Evolutionary conservation across 2,797 vertebrate species (phyloP).

Genomic region (Hoplostethus atlanticus): DNA sequence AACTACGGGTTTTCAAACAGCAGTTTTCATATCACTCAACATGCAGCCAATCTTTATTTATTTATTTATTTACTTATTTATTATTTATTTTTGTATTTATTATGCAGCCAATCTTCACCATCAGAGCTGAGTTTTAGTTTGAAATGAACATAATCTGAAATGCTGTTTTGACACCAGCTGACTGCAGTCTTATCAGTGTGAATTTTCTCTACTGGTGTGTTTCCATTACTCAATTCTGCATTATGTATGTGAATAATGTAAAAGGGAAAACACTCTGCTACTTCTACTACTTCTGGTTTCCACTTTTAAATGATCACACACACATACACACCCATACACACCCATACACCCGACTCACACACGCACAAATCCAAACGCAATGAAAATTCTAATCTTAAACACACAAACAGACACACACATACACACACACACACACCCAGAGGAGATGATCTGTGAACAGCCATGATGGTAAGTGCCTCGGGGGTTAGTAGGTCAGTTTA

Average conservation of each 20-base stretch:
- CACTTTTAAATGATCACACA: constrained; percentile 32
- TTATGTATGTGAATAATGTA: constrained; percentile 16
- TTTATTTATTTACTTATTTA: too few relatives aligned
- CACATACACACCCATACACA: constrained; percentile 4
- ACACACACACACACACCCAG: neutral
- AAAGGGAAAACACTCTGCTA: constrained; percentile 14
- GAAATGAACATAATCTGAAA: neutral
- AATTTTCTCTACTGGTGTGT: constrained; percentile 14
- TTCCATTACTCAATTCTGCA: neutral
- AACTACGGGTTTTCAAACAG: too few relatives aligned
- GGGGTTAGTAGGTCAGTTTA: constrained; percentile 31
- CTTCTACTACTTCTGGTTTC: constrained; percentile 35
- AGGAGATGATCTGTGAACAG: constrained; percentile 52
- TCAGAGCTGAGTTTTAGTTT: neutral
- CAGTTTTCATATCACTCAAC: neutral
- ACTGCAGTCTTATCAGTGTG: constrained; percentile 9
- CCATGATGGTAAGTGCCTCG: constrained; percentile 40
- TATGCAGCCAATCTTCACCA: neutral
- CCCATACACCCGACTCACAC: constrained; percentile 2
- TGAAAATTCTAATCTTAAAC: neutral
- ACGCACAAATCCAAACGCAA: neutral
- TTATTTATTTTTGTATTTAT: too few relatives aligned
- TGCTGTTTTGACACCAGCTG: constrained; percentile 7
- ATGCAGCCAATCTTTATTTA: neutral
- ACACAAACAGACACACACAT: constrained; percentile 14